phyloP scores from a whole-genome alignment of 1,140 invertebrate species.

The Oncopodura yosiiana region DNA sequence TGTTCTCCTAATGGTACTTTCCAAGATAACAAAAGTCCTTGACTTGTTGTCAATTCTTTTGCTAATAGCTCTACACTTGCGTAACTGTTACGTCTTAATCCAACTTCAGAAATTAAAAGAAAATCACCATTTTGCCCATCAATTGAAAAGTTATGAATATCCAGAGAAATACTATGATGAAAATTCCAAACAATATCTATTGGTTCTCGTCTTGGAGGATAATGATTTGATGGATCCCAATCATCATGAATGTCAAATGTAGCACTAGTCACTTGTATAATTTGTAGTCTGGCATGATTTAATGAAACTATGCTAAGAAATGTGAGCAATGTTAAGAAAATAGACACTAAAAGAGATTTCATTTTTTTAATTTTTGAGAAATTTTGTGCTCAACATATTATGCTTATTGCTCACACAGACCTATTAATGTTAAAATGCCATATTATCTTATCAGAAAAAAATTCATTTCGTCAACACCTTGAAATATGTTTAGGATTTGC shows the following conservation, averaged over 20 bases:
- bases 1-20: slow-evolving; percentile 10
- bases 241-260: not conserved
- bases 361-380: too few species aligned
- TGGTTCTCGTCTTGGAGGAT: not conserved
- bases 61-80: not conserved
- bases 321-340: not conserved
- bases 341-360: too few species aligned
- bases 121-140: slow-evolving; percentile 21
- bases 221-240: not conserved
- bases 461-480: too few species aligned
- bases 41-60: not conserved
- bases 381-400: too few species aligned
- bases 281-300: not conserved
- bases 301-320: not conserved
- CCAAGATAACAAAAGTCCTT: slow-evolving; percentile 18
- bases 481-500: too few species aligned
- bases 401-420: too few species aligned
- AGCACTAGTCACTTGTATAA: not conserved
- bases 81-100: not conserved
- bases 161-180: slow-evolving; percentile 2
- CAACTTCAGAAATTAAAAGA: slow-evolving; percentile 10
- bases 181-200: slow-evolving; percentile 13
- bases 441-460: too few species aligned
- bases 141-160: slow-evolving; percentile 10
- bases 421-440: too few species aligned